phyloP scores from a whole-genome alignment of 2,113 vertebrate genomes.

The Boulengeromyrus knoepffleri region DNA sequence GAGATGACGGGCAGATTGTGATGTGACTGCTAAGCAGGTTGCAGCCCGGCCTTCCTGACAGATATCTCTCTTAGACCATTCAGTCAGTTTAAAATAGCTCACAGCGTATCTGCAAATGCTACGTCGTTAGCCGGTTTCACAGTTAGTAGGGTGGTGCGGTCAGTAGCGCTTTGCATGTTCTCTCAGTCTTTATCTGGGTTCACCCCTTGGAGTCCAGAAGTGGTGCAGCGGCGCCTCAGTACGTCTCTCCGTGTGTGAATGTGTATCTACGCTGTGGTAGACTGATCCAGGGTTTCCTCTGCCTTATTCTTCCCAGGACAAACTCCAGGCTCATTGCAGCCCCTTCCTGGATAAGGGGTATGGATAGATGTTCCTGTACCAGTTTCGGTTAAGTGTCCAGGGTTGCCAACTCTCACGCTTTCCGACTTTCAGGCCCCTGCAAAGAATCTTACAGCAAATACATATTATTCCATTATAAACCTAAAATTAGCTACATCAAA shows the following conservation, averaged over 20 bases:
- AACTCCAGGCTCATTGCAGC: background rate
- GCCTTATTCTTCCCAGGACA: background rate
- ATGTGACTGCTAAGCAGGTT: constrained; percentile 1
- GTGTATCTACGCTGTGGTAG: background rate
- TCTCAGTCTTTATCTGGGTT: background rate
- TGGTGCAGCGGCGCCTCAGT: too few species aligned
- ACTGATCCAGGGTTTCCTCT: background rate
- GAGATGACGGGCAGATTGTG: constrained; percentile 45
- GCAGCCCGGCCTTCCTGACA: background rate
- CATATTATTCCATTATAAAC: background rate
- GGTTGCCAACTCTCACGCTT: background rate
- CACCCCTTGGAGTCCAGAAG: background rate
- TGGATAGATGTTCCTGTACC: background rate
- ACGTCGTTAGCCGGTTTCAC: background rate
- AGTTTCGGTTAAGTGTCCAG: background rate
- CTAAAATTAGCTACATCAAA: background rate
- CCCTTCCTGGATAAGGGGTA: background rate
- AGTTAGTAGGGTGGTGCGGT: background rate
- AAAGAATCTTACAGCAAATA: background rate
- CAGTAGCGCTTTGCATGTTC: background rate
- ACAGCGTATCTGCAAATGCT: background rate
- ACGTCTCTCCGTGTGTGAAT: background rate
- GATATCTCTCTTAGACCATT: background rate
- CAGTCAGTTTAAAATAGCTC: background rate
- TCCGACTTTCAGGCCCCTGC: background rate